A percentile compares a stretch with the other conserved stretches of the same genome.
Evolutionary conservation across 2,888 invertebrate genomes (phyloP).

Genomic region (Meiosimyza platycephala): DNA sequence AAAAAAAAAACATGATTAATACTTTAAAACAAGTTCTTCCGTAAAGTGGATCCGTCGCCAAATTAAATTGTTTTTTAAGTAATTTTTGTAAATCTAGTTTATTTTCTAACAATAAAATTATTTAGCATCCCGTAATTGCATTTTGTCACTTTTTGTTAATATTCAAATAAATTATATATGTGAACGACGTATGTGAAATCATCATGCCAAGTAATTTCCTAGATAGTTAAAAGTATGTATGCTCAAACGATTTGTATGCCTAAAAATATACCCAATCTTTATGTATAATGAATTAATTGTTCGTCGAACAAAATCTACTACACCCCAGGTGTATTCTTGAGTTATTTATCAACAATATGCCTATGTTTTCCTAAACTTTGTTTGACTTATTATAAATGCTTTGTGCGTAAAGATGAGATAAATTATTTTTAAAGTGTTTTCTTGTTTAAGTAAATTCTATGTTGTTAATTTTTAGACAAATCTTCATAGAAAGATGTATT

Average conservation of each 20-base stretch:
- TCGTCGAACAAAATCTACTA: too few species aligned
- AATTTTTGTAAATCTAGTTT: background rate
- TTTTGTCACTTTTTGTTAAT: slow-evolving; percentile 2
- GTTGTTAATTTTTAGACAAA: too few species aligned
- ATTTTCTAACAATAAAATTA: slow-evolving; percentile 20
- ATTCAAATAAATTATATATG: background rate
- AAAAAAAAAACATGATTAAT: background rate
- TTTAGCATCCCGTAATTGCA: slow-evolving; percentile 5
- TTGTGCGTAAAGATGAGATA: too few species aligned
- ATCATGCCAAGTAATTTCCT: slow-evolving; percentile 6
- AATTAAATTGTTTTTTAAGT: slow-evolving; percentile 21
- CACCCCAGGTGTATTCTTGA: too few species aligned
- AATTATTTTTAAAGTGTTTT: too few species aligned
- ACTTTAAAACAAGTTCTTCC: slow-evolving; percentile 43
- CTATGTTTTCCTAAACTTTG: too few species aligned
- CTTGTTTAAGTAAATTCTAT: too few species aligned
- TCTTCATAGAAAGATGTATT: too few species aligned
- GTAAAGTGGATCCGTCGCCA: slow-evolving; percentile 45
- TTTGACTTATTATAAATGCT: too few species aligned
- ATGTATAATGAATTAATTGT: too few species aligned
- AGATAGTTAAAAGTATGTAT: slow-evolving; percentile 30
- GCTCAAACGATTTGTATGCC: slow-evolving; percentile 47
- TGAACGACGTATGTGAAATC: slow-evolving; percentile 17
- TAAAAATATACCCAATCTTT: slow-evolving; percentile 6
- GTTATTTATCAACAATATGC: too few species aligned